Evolutionary conservation across 2,113 vertebrate species (phyloP).

Genomic region (Prolemur simus): DNA sequence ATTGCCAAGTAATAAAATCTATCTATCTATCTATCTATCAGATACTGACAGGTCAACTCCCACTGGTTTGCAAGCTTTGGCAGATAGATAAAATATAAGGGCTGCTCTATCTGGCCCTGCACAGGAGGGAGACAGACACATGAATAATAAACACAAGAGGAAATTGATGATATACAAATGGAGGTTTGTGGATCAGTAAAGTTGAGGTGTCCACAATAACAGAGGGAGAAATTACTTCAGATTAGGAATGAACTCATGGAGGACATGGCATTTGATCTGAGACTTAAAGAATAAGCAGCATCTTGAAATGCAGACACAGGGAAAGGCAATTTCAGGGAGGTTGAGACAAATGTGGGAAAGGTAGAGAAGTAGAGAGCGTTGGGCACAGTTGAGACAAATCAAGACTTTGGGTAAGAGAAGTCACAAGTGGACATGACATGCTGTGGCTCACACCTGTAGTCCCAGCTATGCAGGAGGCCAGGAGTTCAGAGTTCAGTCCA

Average conservation of each 20-base stretch:
- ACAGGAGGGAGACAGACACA: not conserved
- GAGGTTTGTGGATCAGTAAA: not conserved
- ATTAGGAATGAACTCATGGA: not conserved
- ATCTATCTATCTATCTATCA: not conserved
- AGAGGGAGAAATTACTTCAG: not conserved
- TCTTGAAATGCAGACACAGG: not conserved
- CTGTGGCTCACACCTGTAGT: not conserved
- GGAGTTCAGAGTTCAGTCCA: not conserved
- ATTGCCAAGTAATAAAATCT: not conserved
- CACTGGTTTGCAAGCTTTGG: not conserved
- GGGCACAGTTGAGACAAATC: not conserved
- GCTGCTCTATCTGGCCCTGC: rapidly evolving
- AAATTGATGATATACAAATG: not conserved
- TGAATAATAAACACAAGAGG: not conserved
- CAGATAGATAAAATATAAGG: not conserved
- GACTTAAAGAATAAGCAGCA: not conserved
- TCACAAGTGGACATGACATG: not conserved
- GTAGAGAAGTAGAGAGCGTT: not conserved
- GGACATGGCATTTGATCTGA: not conserved
- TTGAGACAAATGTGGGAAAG: not conserved
- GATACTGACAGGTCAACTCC: not conserved
- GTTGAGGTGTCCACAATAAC: not conserved
- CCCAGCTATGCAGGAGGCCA: not conserved
- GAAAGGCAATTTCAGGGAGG: not conserved
- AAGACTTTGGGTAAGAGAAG: not conserved